These are phyloP conservation scores for Notarius quadriscutis DNA, from an alignment of 2,113 vertebrate genomes.

Conservation along the genomic window DNA sequence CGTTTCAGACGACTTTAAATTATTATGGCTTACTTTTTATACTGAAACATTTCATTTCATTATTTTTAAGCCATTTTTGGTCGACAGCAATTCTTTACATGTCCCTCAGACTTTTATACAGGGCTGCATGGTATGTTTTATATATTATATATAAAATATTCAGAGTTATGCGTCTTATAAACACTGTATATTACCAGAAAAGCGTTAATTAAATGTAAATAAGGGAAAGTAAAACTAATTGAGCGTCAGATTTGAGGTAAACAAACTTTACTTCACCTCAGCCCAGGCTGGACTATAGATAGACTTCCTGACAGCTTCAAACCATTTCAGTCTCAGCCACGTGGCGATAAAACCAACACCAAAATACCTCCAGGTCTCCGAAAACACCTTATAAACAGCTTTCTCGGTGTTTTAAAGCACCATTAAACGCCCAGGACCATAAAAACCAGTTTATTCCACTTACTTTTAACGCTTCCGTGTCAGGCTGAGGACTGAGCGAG, in stretches of 20 bases:
- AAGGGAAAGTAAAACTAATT: background rate
- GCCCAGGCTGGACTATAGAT: slow-evolving; percentile 12
- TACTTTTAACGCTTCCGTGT: slow-evolving; percentile 35
- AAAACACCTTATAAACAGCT: background rate
- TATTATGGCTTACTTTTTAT: too few species aligned
- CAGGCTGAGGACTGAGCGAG: background rate
- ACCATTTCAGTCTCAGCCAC: slow-evolving; percentile 38
- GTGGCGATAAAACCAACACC: slow-evolving; percentile 42
- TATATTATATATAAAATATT: too few species aligned
- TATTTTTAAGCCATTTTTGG: too few species aligned
- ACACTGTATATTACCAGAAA: too few species aligned
- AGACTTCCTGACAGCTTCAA: slow-evolving; percentile 31
- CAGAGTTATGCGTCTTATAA: background rate
- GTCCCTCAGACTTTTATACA: too few species aligned
- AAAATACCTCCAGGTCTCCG: background rate
- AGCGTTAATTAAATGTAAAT: background rate
- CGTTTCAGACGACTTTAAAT: too few species aligned
- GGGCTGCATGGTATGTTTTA: too few species aligned
- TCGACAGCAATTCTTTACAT: too few species aligned
- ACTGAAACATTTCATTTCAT: too few species aligned
- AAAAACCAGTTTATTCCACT: slow-evolving; percentile 26
- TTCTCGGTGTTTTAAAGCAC: background rate
- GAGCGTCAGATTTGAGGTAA: too few species aligned
- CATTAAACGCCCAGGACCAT: background rate
- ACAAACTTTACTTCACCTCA: background rate